Evolutionary conservation across 2,888 invertebrate genomes (phyloP).

Genomic region (Dicyrtoma fusca): DNA sequence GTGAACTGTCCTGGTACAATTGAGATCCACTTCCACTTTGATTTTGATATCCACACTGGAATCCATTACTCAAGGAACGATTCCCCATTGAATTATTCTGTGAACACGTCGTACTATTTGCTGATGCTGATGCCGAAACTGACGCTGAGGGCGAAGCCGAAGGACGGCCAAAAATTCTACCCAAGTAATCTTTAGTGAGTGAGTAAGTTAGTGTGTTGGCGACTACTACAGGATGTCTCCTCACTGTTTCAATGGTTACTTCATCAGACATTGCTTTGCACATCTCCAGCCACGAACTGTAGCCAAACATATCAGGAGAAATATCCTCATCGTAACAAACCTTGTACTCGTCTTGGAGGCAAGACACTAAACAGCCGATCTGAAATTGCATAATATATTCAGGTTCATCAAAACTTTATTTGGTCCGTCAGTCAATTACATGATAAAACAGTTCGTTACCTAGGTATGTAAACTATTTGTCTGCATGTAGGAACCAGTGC

Average conservation of each 20-base stretch:
- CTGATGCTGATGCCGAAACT: too few relatives aligned
- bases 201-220: not conserved
- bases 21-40: too few relatives aligned
- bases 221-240: not conserved
- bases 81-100: too few relatives aligned
- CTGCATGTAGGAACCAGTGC: too few relatives aligned
- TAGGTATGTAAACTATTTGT: not conserved
- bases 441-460: too few relatives aligned
- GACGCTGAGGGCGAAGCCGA: too few relatives aligned
- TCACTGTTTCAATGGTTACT: not conserved
- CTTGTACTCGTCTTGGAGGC: conserved; percentile 11
- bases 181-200: not conserved
- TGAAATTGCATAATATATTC: not conserved
- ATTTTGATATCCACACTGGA: too few relatives aligned
- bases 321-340: not conserved
- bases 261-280: conserved; percentile 6
- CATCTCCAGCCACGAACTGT: not conserved
- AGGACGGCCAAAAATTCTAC: not conserved
- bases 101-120: too few relatives aligned
- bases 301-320: not conserved
- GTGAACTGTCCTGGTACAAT: too few relatives aligned
- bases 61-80: too few relatives aligned
- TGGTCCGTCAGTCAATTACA: too few relatives aligned
- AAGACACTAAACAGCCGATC: not conserved
- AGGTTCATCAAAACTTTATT: too few relatives aligned